Evolutionary conservation across 2,888 invertebrate species (phyloP).

Genomic region (Andrena dorsata): DNA sequence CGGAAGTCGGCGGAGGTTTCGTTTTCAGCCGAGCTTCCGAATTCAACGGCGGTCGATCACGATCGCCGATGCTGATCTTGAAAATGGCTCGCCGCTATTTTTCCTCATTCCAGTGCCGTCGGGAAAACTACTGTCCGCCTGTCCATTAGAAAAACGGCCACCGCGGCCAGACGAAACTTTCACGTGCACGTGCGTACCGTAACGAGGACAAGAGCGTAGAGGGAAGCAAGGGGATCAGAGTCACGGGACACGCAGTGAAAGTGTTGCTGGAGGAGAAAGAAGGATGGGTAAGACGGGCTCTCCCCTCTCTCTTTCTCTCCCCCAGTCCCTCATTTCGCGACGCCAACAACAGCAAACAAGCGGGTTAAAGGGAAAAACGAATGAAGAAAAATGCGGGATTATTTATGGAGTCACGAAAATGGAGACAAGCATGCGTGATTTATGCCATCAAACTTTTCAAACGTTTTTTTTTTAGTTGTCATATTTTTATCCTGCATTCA

Average conservation of each 20-base stretch:
- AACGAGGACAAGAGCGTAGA: slow-evolving; percentile 58
- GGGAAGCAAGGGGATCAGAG: slow-evolving; percentile 62
- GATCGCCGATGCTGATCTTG: slow-evolving; percentile 58
- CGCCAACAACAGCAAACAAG: slow-evolving; percentile 31
- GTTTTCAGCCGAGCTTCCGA: slow-evolving; percentile 22
- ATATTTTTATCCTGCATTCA: not conserved
- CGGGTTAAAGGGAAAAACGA: slow-evolving; percentile 10
- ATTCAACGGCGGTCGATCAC: slow-evolving; percentile 26
- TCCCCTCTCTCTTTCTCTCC: slow-evolving; percentile 55
- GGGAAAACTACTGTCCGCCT: slow-evolving; percentile 32
- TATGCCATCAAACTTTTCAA: too few species aligned
- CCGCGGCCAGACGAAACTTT: slow-evolving; percentile 31
- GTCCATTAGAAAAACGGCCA: not conserved
- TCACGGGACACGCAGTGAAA: slow-evolving; percentile 80
- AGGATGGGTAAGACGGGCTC: slow-evolving; percentile 50
- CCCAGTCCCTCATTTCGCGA: not conserved
- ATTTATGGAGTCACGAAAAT: not conserved
- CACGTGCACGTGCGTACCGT: slow-evolving; percentile 30
- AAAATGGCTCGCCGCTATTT: slow-evolving; percentile 68
- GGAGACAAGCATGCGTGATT: too few species aligned
- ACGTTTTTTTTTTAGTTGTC: too few species aligned
- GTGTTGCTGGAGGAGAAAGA: slow-evolving; percentile 74
- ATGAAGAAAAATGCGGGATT: not conserved
- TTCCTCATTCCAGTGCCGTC: slow-evolving; percentile 58
- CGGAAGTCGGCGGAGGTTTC: slow-evolving; percentile 18